Base-by-base conservation (phyloP, 2,113 vertebrate species). In the Dipodomys ordii region DNA sequence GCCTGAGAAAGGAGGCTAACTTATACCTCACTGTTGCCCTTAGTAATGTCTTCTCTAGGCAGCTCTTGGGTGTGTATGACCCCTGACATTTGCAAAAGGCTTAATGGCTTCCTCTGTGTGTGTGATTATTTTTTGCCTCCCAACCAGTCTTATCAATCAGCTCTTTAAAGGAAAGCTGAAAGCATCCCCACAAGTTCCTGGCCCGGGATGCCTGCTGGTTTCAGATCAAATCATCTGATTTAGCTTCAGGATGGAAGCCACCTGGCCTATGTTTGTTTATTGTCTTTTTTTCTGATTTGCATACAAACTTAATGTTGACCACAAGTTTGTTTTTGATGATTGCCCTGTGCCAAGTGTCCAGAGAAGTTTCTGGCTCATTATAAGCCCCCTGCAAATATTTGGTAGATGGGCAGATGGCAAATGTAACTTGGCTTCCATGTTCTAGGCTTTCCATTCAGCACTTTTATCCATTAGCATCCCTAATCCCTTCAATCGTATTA, bases 141-240 rank as follows among this genome's bases (percentile, higher is more conserved):
- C 65, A 91, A 65, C 22, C 87, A 76, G 27, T 57, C 74, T 39
- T 74, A 46, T n/a, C 80, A 74, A 30, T 91, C 62, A 89, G 25
- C 27, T 88, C 32, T 32, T 72, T 30, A 46, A 68, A 6, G 1
- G 32, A 39, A 88, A 88, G 39, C 16, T 35, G 74, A 49, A 64
- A 57, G 32, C 32, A 13, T 13, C 18, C 28, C 28, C 49, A n/a
- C 39, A 13, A 65, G 67, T 44, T 85, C 11, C 85, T 67, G 46
- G 15, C 74, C 78, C 57, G 23, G 23, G 18, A 62, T 2, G 18
- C 72, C 53, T 67, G 0, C 16, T 65, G n/a, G 74, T 68, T 86
- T 77, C 87, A 39, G 28, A 35, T 65, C 28, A 87, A 94, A 44
- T 53, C 25, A 69, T 18, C 53, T 35, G 44, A 28, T 30, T 72